Conservation (phyloP, 2,797 vertebrate species). For the Sebastes melanostomus region DNA sequence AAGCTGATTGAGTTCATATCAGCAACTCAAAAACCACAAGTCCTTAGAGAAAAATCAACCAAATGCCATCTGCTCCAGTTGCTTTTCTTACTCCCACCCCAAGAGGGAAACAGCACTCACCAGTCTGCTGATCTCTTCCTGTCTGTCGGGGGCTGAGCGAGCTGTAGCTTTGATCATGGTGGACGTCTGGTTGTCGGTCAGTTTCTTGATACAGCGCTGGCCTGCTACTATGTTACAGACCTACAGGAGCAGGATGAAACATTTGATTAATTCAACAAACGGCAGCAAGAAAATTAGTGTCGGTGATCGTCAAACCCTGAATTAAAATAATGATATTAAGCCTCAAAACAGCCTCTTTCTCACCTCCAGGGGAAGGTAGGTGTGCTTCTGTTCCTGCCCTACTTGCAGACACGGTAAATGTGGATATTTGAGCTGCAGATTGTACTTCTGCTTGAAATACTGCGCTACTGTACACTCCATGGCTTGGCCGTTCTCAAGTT, state of each 20-base stretch:
- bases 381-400: conserved; percentile 99
- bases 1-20: too few relatives aligned
- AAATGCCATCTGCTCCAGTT: not conserved
- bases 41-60: not conserved
- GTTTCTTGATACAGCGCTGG: conserved; percentile 97
- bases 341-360: conserved; percentile 1
- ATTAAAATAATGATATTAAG: not conserved
- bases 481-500: conserved; percentile 98
- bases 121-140: conserved; percentile 98
- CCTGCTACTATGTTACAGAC: conserved; percentile 98
- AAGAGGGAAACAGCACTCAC: conserved; percentile 78
- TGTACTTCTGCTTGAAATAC: conserved; percentile 99
- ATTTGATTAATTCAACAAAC: not conserved
- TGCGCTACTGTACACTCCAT: conserved; percentile 99
- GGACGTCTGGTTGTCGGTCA: conserved; percentile 98
- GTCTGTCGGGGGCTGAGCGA: conserved; percentile 94
- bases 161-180: conserved; percentile 99
- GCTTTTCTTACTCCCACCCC: not conserved
- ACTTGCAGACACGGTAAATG: conserved; percentile 98
- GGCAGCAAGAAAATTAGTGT: not conserved
- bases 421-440: conserved; percentile 96
- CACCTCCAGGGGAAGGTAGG: conserved; percentile 98
- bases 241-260: conserved; percentile 65
- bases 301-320: not conserved
- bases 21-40: too few relatives aligned